Percentiles rank a stretch among this genome's conserved stretches.
Conservation (phyloP, 2,888 invertebrate genomes). For the Venusia cambrica region DNA sequence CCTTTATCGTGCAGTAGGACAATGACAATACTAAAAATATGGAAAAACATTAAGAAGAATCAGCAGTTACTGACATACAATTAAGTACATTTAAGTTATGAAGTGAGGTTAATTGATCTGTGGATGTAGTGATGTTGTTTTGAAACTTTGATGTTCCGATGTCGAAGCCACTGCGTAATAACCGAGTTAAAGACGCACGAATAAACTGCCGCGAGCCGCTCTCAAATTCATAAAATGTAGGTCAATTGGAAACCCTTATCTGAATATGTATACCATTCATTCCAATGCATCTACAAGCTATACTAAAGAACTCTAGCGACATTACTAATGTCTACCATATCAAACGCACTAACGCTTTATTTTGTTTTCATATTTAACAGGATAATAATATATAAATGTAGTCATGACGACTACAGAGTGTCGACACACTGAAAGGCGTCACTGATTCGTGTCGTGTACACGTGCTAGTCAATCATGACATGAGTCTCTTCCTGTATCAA, state of each 20-base stretch:
- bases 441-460: too few species aligned
- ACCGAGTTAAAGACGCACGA: conserved; percentile 22
- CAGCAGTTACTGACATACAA: conserved; percentile 6
- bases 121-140: conserved; percentile 26
- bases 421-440: too few species aligned
- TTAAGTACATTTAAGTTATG: too few species aligned
- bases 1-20: conserved; percentile 15
- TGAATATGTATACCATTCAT: conserved; percentile 19
- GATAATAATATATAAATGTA: too few species aligned
- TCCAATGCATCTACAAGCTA: conserved; percentile 17
- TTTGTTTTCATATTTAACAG: too few species aligned
- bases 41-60: too few species aligned
- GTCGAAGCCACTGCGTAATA: conserved; percentile 52
- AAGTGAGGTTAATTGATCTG: too few species aligned
- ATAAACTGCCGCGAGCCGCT: conserved; percentile 19
- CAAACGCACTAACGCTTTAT: conserved; percentile 3
- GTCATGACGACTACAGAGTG: too few species aligned
- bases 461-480: too few species aligned
- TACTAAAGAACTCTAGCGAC: conserved; percentile 15
- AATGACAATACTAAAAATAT: conserved; percentile 6
- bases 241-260: conserved; percentile 25
- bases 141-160: conserved; percentile 43
- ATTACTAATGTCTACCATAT: conserved; percentile 5
- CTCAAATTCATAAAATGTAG: conserved; percentile 24
- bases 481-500: too few species aligned